phyloP scores from a whole-genome alignment of 2,888 invertebrate species.

The Sphecodes monilicornis region DNA sequence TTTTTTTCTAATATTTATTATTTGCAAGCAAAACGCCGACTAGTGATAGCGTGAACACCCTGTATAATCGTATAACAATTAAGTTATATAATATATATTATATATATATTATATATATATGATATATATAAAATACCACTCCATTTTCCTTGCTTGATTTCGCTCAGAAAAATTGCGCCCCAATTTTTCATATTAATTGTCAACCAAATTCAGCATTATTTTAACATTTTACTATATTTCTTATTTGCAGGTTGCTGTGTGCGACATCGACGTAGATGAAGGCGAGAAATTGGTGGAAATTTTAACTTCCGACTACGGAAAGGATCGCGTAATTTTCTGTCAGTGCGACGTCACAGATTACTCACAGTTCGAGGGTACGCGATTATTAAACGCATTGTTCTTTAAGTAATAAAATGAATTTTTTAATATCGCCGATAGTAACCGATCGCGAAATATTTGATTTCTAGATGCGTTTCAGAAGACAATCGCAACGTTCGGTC shows the following conservation, averaged over 20 bases:
- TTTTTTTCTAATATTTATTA: no score
- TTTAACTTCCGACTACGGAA: slow-evolving; percentile 88
- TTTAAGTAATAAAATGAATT: not conserved
- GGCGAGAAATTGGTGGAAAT: slow-evolving; percentile 89
- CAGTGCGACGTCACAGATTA: slow-evolving; percentile 92
- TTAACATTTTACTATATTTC: not conserved
- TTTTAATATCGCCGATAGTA: not conserved
- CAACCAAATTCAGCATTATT: not conserved
- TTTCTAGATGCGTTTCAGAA: slow-evolving; percentile 90
- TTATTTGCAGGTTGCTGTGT: slow-evolving; percentile 88
- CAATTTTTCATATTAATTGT: not conserved
- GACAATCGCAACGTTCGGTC: slow-evolving; percentile 89
- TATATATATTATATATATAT: no score
- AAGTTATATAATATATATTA: no score
- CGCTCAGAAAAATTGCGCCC: not conserved
- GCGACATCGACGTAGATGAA: slow-evolving; percentile 90
- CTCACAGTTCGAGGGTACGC: slow-evolving; percentile 90
- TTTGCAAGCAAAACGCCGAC: no score
- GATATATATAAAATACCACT: no score
- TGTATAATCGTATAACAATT: no score
- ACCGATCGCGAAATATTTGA: not conserved
- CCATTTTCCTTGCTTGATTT: not conserved
- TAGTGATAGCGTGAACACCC: no score
- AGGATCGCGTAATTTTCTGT: slow-evolving; percentile 90
- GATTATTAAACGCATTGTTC: not conserved